Evolutionary conservation across 2,113 vertebrate genomes (phyloP).

Genomic region (Misgurnus mizolepis): DNA sequence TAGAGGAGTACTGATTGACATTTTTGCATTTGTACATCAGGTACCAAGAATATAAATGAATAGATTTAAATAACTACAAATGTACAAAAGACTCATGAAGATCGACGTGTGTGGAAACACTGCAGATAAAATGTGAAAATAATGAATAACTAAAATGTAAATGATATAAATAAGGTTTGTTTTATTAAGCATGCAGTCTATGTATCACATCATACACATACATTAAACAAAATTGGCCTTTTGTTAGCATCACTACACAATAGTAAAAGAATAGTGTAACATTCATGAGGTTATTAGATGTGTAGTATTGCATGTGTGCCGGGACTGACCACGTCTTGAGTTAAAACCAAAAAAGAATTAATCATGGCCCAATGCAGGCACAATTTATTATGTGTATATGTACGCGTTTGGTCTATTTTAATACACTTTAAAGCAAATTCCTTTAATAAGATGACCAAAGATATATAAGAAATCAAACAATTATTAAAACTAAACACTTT

Average conservation of each 20-base stretch:
- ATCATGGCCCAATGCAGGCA: too few relatives aligned
- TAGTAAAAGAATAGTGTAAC: constrained; percentile 17
- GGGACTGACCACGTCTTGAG: neutral
- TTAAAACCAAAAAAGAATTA: neutral
- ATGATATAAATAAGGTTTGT: constrained; percentile 6
- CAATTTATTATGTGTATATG: too few relatives aligned
- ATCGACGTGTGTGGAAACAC: neutral
- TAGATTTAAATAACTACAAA: too few relatives aligned
- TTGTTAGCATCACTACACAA: constrained; percentile 54
- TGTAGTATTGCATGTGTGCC: constrained; percentile 37
- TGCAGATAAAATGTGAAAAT: constrained; percentile 16
- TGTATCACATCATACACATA: constrained; percentile 54
- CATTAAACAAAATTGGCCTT: constrained; percentile 28
- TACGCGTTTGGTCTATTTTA: too few relatives aligned
- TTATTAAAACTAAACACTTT: neutral
- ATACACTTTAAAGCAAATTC: too few relatives aligned
- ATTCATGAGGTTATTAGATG: constrained; percentile 17
- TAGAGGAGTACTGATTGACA: too few relatives aligned
- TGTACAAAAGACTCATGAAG: too few relatives aligned
- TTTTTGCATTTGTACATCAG: too few relatives aligned
- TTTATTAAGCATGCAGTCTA: constrained; percentile 66
- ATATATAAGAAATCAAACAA: neutral
- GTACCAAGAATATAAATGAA: too few relatives aligned
- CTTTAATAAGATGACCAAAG: neutral
- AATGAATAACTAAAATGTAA: constrained; percentile 14